Conservation (phyloP, 2,888 invertebrate genomes). For the Hydraecia micacea region DNA sequence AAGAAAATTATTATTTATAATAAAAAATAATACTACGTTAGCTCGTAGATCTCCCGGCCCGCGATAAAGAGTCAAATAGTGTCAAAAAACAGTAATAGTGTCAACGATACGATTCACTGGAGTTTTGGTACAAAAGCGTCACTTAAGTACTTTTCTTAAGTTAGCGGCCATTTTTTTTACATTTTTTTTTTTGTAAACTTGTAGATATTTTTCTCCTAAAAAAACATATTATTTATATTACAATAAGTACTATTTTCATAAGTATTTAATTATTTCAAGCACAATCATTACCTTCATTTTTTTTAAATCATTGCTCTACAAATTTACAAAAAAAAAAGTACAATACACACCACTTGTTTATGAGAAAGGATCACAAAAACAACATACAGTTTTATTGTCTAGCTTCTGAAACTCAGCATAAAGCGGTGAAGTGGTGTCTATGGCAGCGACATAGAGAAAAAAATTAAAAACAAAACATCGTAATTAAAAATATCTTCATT, state of each 20-base stretch:
- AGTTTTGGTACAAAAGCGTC: conserved; percentile 74
- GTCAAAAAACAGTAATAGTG: conserved; percentile 40
- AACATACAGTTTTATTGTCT: conserved; percentile 66
- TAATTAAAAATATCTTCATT: conserved; percentile 85
- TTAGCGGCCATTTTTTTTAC: conserved; percentile 78
- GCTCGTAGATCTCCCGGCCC: conserved; percentile 67
- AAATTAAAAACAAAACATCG: conserved; percentile 63
- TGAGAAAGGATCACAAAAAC: conserved; percentile 49
- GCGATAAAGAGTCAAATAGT: conserved; percentile 47
- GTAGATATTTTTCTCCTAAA: conserved; percentile 44
- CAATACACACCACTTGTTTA: conserved; percentile 55
- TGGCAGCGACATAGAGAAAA: conserved; percentile 82
- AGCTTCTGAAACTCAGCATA: conserved; percentile 63
- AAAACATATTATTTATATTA: conserved; percentile 47
- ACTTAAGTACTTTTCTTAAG: conserved; percentile 83
- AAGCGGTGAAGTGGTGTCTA: conserved; percentile 69
- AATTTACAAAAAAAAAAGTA: conserved; percentile 57
- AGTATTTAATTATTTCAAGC: conserved; percentile 53
- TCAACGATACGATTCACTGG: conserved; percentile 75
- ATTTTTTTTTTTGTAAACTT: conserved; percentile 63
- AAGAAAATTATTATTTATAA: conserved; percentile 57
- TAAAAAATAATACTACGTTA: conserved; percentile 69
- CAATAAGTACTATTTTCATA: conserved; percentile 59
- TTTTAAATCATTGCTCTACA: conserved; percentile 44
- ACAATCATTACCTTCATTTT: conserved; percentile 42